Evolutionary conservation across 2,113 vertebrate species (phyloP), one percentile per base, ranked within the genome.

Genomic region (Chaenocephalus aceratus): DNA sequence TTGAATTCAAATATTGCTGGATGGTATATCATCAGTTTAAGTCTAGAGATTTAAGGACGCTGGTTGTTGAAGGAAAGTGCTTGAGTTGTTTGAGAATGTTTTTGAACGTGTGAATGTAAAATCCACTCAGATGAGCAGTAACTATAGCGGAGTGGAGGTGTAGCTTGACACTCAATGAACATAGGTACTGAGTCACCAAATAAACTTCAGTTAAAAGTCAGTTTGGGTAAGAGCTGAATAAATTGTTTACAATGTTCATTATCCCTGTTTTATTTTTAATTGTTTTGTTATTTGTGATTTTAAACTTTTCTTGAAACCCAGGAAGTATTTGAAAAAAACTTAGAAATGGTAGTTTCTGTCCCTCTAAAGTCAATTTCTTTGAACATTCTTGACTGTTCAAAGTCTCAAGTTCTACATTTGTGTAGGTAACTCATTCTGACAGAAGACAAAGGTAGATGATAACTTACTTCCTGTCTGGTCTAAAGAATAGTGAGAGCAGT

Each of bases 51-150:
- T 26, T 15, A 6, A 44, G 6, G 10, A 56, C 0, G 46, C 6
- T n/a, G 21, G 26, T 5, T 10, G 53, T 46, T 15, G 13, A 23
- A 30, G 44, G 13, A 10, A 76, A 4, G 23, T 49, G n/a, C 1
- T 48, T n/a, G 5, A 30, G 51, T 51, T n/a, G 26, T 79, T 14
- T n/a, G 15, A 60, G 16, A 41, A 44, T n/a, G 8, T 15, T 77
- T 53, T 18, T n/a, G 71, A 81, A 34, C 30, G 68, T 89, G 83
- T 82, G 60, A 88, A 86, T 87, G 60, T 79, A 74, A 89, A 89
- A 86, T 72, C 79, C 49, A 56, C 49, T 16, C 11, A 73, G 18
- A 52, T 84, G 62, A 84, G 66, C 84, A 69, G 70, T 84, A 84
- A 88, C 66, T 59, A 30, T 30, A 36, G 41, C 3, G 6, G 30